Evolutionary conservation across 2,888 invertebrate species (phyloP).

Genomic region (Polydrusus pterygomalis): DNA sequence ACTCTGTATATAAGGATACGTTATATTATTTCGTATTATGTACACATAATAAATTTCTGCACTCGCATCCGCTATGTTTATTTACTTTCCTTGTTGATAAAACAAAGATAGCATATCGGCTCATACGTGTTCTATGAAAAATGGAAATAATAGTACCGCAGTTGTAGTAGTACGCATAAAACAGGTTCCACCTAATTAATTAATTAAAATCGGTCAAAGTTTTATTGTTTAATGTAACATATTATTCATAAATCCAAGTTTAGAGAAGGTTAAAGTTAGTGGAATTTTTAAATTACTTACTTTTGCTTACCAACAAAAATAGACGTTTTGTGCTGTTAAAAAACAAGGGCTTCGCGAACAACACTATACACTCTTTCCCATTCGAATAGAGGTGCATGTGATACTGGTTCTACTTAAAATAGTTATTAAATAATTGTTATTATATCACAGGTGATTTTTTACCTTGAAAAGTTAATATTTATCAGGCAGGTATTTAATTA

Average conservation of each 20-base stretch:
- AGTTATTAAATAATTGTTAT: background rate
- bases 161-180: background rate
- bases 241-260: constrained; percentile 2
- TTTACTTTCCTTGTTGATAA: constrained; percentile 21
- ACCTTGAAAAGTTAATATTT: background rate
- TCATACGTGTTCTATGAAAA: constrained; percentile 7
- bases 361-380: background rate
- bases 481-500: background rate
- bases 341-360: background rate
- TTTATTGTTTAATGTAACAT: constrained; percentile 24
- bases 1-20: too few relatives aligned
- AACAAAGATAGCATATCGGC: constrained; percentile 17
- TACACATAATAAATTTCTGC: constrained; percentile 6
- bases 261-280: constrained; percentile 1
- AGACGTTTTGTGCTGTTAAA: too few relatives aligned
- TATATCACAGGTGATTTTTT: background rate
- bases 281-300: background rate
- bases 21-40: background rate
- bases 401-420: background rate
- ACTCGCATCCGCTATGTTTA: constrained; percentile 4
- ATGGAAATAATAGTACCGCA: background rate
- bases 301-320: background rate
- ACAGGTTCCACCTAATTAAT: background rate
- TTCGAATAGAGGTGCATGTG: too few relatives aligned
- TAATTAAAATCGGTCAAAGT: constrained; percentile 16